These are phyloP conservation scores for Ceratina japonica DNA, from an alignment of 1,140 invertebrate genomes.

Conservation along the genomic window DNA sequence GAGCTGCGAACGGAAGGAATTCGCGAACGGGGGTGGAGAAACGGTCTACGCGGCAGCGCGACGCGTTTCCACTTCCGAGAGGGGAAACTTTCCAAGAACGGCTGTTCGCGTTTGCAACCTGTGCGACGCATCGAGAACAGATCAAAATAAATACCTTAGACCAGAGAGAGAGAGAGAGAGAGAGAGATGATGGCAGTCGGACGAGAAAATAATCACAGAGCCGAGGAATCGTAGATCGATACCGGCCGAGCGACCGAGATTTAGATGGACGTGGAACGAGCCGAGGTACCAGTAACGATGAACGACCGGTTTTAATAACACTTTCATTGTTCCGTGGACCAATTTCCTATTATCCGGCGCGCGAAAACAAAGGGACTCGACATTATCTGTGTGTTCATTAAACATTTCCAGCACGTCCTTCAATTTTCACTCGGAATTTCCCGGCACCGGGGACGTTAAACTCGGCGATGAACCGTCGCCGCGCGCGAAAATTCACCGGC, in stretches of 20 bases:
- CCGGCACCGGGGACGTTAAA: background rate
- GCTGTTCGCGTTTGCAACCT: background rate
- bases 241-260: background rate
- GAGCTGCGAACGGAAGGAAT: background rate
- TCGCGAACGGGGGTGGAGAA: background rate
- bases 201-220: background rate
- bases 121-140: too few relatives aligned
- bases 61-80: too few relatives aligned
- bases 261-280: background rate
- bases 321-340: conserved; percentile 5
- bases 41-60: too few relatives aligned
- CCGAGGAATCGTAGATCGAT: background rate
- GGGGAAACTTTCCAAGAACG: background rate
- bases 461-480: background rate
- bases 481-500: too few relatives aligned
- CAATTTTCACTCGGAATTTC: background rate
- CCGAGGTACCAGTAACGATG: conserved; percentile 5
- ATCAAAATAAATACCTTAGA: too few relatives aligned
- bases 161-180: too few relatives aligned
- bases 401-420: conserved; percentile 23
- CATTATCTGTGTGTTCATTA: conserved; percentile 33
- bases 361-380: conserved; percentile 20
- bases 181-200: too few relatives aligned
- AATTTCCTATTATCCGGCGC: conserved; percentile 24
- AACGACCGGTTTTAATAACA: conserved; percentile 10